A percentile compares a stretch with the other conserved stretches of the same genome.
phyloP scores from a whole-genome alignment of 2,888 invertebrate species.

The Chironomus riparius region DNA sequence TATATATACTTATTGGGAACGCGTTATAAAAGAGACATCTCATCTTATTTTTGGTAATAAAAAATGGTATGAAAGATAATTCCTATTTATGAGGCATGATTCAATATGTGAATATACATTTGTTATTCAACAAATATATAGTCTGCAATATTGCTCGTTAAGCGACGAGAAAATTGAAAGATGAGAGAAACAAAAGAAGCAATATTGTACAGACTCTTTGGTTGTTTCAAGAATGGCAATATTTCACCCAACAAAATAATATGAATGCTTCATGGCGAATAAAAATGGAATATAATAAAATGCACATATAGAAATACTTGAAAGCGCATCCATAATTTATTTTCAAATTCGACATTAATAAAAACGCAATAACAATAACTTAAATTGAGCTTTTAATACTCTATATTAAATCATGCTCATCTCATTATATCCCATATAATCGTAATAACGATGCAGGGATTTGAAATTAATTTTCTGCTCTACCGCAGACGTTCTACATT shows the following conservation, averaged over 20 bases:
- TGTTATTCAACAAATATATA: neutral
- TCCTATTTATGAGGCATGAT: neutral
- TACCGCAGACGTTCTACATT: neutral
- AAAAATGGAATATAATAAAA: too few species aligned
- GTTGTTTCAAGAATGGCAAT: neutral
- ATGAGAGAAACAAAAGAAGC: neutral
- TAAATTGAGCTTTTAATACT: neutral
- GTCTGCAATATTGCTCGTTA: neutral
- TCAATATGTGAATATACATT: neutral
- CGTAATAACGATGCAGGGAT: neutral
- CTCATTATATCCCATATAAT: neutral
- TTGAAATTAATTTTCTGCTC: neutral
- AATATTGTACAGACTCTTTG: neutral
- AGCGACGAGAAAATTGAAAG: too few species aligned
- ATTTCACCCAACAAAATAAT: neutral
- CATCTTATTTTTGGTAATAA: neutral
- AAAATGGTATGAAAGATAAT: neutral
- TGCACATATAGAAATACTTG: neutral
- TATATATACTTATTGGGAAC: neutral
- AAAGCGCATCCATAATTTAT: neutral
- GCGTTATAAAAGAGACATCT: neutral
- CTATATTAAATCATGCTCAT: neutral
- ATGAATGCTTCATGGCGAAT: too few species aligned
- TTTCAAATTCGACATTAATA: slow-evolving; percentile 13
- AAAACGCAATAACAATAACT: slow-evolving; percentile 20